A percentile compares a stretch with the other conserved stretches of the same genome.
phyloP scores from a whole-genome alignment of 2,797 vertebrate genomes.

The Pangasius larnaudii region DNA sequence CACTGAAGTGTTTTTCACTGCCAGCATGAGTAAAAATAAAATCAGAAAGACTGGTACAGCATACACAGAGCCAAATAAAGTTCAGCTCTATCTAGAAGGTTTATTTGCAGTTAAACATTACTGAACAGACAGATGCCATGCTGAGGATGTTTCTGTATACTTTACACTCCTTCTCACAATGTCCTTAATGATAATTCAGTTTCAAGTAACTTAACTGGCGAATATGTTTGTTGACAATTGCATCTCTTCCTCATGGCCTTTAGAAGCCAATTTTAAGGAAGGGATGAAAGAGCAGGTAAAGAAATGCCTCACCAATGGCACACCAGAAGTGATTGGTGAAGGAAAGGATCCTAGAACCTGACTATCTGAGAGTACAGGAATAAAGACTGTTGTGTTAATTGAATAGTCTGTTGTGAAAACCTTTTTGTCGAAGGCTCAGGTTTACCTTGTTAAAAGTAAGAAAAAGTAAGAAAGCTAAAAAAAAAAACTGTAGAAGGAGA shows the following conservation, averaged over 20 bases:
- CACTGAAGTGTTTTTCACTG: neutral
- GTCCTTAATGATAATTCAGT: neutral
- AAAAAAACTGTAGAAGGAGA: neutral
- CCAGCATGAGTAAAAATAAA: constrained; percentile 4
- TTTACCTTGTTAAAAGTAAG: neutral
- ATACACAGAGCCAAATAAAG: neutral
- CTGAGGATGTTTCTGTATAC: neutral
- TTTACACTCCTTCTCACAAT: neutral
- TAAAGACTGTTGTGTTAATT: neutral
- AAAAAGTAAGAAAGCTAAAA: neutral
- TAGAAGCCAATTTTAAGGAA: neutral
- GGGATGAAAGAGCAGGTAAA: neutral
- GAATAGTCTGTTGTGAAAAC: neutral
- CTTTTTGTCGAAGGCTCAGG: neutral
- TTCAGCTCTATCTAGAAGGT: neutral
- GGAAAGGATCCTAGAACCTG: neutral
- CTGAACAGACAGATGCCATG: neutral
- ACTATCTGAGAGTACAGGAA: neutral
- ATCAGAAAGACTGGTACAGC: neutral
- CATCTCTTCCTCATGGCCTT: neutral
- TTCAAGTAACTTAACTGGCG: neutral
- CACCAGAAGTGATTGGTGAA: neutral
- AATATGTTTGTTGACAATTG: neutral
- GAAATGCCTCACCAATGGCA: neutral
- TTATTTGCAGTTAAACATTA: neutral